Evolutionary conservation across 2,888 invertebrate species (phyloP).

Genomic region (Cataglyphis livida): DNA sequence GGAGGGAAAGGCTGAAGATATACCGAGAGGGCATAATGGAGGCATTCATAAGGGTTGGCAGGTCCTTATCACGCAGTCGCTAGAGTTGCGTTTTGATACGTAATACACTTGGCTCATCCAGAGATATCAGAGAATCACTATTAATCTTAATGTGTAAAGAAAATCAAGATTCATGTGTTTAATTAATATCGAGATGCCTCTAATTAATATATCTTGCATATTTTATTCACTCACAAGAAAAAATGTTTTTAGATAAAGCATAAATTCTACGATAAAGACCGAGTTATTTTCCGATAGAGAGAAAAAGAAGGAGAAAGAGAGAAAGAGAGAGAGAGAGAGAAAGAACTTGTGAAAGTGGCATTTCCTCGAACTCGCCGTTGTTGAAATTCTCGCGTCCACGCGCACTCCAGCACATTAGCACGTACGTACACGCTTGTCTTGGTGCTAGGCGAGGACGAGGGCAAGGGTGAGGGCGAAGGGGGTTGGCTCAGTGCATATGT

Average conservation of each 20-base stretch:
- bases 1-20: conserved; percentile 15
- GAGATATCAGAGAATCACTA: neutral
- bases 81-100: conserved; percentile 69
- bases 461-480: conserved; percentile 20
- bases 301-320: neutral
- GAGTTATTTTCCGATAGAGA: neutral
- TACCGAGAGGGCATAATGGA: conserved; percentile 76
- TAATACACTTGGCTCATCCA: conserved; percentile 1
- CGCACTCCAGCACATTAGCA: conserved; percentile 29
- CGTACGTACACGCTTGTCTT: conserved; percentile 52
- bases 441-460: conserved; percentile 42
- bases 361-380: conserved; percentile 47
- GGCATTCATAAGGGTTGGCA: conserved; percentile 83
- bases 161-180: neutral
- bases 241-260: neutral
- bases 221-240: neutral
- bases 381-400: conserved; percentile 40
- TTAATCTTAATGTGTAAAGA: neutral
- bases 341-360: neutral
- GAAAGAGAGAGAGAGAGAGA: neutral
- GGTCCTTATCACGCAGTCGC: conserved; percentile 80
- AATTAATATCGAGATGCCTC: neutral
- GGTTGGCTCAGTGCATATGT: conserved; percentile 63
- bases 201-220: neutral
- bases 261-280: neutral